Evolutionary conservation across 1,140 invertebrate genomes (phyloP).

Genomic region (Acyrthosiphon pisum): DNA sequence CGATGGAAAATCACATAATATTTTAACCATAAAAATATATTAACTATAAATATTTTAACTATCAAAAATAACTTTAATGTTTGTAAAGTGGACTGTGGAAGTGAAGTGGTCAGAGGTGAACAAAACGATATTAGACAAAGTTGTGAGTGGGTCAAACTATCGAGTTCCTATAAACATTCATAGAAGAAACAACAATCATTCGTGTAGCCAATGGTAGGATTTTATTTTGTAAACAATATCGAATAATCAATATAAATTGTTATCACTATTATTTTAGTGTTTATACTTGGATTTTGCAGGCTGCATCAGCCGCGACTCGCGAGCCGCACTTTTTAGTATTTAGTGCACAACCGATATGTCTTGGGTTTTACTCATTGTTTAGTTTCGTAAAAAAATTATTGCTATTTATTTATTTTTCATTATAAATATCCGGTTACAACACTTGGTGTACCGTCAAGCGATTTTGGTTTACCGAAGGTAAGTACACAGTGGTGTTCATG

Average conservation of each 20-base stretch:
- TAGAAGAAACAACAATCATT: not conserved
- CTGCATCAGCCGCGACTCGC: too few species aligned
- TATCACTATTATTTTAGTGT: constrained; percentile 34
- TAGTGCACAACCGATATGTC: not conserved
- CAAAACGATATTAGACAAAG: not conserved
- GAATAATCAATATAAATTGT: constrained; percentile 50
- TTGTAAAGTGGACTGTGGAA: too few species aligned
- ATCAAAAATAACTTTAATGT: too few species aligned
- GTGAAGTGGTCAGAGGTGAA: too few species aligned
- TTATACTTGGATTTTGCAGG: not conserved
- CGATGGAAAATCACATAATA: too few species aligned
- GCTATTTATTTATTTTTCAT: not conserved
- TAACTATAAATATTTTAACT: too few species aligned
- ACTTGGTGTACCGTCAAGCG: not conserved
- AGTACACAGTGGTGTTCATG: not conserved
- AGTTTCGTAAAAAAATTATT: not conserved
- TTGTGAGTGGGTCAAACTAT: not conserved
- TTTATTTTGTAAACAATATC: constrained; percentile 44
- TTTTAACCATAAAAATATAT: too few species aligned
- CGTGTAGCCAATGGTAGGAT: not conserved
- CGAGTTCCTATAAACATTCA: not conserved
- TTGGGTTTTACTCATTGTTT: not conserved
- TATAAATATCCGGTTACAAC: not conserved
- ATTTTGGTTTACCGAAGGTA: not conserved
- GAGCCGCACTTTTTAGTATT: not conserved